Evolutionary conservation across 2,888 invertebrate species (phyloP).

Genomic region (Torymus auratus): DNA sequence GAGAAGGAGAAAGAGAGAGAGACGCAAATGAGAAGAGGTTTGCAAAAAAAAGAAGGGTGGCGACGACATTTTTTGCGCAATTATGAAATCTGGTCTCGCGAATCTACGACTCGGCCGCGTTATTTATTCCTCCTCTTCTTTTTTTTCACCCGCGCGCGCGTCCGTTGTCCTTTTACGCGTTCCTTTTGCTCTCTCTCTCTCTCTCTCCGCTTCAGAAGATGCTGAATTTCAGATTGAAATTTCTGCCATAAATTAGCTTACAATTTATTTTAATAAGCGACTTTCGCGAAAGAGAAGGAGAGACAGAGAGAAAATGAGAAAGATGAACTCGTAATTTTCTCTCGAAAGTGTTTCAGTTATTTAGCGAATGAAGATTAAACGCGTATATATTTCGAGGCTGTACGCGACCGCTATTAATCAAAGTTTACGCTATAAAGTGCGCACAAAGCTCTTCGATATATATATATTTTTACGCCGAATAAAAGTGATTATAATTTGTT

Average conservation of each 20-base stretch:
- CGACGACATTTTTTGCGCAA: slow-evolving; percentile 15
- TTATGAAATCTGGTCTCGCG: slow-evolving; percentile 43
- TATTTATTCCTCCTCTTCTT: neutral
- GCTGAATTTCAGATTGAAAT: slow-evolving; percentile 53
- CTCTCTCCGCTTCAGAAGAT: neutral
- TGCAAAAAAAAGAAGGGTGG: slow-evolving; percentile 15
- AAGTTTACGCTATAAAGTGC: slow-evolving; percentile 28
- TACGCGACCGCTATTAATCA: slow-evolving; percentile 22
- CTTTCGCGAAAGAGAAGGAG: neutral
- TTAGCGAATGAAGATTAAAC: slow-evolving; percentile 11
- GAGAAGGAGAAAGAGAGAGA: no score
- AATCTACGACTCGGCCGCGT: slow-evolving; percentile 17
- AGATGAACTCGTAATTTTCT: slow-evolving; percentile 37
- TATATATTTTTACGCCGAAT: slow-evolving; percentile 25
- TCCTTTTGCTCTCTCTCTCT: neutral
- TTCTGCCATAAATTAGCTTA: slow-evolving; percentile 54
- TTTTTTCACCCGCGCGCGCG: neutral
- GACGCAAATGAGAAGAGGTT: slow-evolving; percentile 27
- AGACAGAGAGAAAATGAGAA: neutral
- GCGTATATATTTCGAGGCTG: slow-evolving; percentile 21
- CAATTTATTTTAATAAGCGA: slow-evolving; percentile 56
- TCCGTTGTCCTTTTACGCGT: no score
- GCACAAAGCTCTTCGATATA: neutral
- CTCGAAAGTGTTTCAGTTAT: slow-evolving; percentile 44
- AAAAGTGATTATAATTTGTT: slow-evolving; percentile 27